Conservation (phyloP, 2,888 invertebrate genomes). For the Rhynchonema sp. region DNA sequence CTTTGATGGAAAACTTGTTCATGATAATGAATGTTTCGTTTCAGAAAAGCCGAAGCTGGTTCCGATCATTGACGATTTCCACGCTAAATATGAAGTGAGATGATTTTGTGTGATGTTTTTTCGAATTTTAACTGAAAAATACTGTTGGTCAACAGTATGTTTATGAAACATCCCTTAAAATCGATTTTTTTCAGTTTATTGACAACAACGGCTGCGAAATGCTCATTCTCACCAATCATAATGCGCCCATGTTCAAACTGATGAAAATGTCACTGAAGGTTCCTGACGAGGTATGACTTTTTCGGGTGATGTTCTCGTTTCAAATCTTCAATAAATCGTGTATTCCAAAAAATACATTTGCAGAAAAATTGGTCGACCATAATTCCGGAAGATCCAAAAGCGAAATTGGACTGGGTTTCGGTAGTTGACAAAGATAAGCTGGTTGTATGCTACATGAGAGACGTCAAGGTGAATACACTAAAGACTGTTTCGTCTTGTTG, state of each 20-base stretch:
- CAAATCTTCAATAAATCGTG: too few species aligned
- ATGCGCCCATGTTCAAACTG: slow-evolving; percentile 73
- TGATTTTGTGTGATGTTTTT: too few species aligned
- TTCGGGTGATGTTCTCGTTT: not conserved
- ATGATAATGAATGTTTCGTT: not conserved
- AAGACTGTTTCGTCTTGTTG: not conserved
- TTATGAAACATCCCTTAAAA: too few species aligned
- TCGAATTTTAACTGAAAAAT: too few species aligned
- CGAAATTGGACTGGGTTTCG: slow-evolving; percentile 75
- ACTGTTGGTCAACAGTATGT: too few species aligned
- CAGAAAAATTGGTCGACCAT: slow-evolving; percentile 37
- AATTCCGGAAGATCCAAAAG: slow-evolving; percentile 54
- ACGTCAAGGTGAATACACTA: slow-evolving; percentile 81
- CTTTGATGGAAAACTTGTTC: not conserved
- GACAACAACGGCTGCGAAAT: slow-evolving; percentile 63
- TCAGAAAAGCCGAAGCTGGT: slow-evolving; percentile 44
- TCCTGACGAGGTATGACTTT: not conserved
- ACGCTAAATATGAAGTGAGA: slow-evolving; percentile 82
- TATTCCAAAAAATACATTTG: too few species aligned
- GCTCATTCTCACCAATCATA: slow-evolving; percentile 73
- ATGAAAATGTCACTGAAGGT: slow-evolving; percentile 45
- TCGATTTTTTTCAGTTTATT: slow-evolving; percentile 71
- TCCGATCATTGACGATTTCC: slow-evolving; percentile 65
- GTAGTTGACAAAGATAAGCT: slow-evolving; percentile 67
- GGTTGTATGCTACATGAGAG: slow-evolving; percentile 66